Conservation (phyloP, 2,113 vertebrate genomes). For the Epinephelus lanceolatus region DNA sequence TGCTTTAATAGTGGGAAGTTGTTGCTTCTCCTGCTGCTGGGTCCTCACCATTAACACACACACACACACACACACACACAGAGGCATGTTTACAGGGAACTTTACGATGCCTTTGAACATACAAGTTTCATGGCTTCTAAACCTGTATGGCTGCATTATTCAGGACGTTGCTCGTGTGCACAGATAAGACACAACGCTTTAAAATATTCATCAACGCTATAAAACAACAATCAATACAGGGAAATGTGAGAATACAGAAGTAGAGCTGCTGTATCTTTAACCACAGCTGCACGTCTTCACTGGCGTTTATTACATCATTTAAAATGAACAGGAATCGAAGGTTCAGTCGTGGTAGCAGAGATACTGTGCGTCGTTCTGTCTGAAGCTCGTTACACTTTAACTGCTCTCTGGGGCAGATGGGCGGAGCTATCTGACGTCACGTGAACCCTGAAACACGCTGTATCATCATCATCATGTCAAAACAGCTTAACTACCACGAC, state of each 20-base stretch:
- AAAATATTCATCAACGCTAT: constrained; percentile 61
- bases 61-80: not conserved
- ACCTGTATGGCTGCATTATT: constrained; percentile 62
- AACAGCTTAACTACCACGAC: too few relatives aligned
- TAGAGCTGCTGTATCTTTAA: not conserved
- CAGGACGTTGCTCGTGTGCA: constrained; percentile 37
- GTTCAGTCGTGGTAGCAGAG: too few relatives aligned
- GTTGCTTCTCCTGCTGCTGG: not conserved
- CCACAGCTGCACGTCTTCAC: not conserved
- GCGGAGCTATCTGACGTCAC: too few relatives aligned
- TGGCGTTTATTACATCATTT: not conserved
- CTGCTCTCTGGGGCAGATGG: too few relatives aligned
- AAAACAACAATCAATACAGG: constrained; percentile 29
- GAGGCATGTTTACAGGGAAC: too few relatives aligned
- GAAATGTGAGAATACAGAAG: not conserved
- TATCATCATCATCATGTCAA: too few relatives aligned
- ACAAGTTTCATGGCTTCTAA: constrained; percentile 1
- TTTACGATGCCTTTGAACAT: too few relatives aligned
- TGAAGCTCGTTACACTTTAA: too few relatives aligned
- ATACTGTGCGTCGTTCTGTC: too few relatives aligned
- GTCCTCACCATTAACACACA: not conserved
- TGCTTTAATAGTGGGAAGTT: constrained; percentile 16
- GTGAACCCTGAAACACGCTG: too few relatives aligned
- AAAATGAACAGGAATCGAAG: too few relatives aligned
- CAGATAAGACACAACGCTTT: constrained; percentile 14